Evolutionary conservation across 2,888 invertebrate genomes (phyloP), one percentile per base, ranked within the genome.

Genomic region (Blera fallax): DNA sequence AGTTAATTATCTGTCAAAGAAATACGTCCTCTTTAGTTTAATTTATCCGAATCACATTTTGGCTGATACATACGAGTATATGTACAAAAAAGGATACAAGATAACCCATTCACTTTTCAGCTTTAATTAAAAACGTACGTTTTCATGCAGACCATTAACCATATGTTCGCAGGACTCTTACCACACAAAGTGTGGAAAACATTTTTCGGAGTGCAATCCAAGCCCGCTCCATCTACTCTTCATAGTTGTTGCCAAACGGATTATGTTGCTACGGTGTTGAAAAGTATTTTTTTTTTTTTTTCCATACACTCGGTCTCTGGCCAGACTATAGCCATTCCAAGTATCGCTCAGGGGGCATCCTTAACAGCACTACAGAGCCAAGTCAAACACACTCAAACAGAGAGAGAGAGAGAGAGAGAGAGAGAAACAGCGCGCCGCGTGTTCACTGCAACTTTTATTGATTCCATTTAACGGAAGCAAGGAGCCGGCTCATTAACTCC

Each of bases 401-500:
- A 50, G 21, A 6, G 50, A 14, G 5, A 43, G 18, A 16, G 48
- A 29, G 45, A 43, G 69, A 27, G 32, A 60, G 11, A 32, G 8
- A 14, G 27, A n/a, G 16, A 43, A 27, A 18, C 1, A 34, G 21
- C 16, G 32, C n/a, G 14, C 5, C 5, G 4, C 11, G 27, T 21
- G 27, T 56, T 62, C 62, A 56, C 18, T 79, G 58, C 27, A 67
- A 80, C 52, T 74, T 74, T 67, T 78, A 84, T 80, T 76, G 84
- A 84, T 84, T 84, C 52, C 64, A 74, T 80, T 76, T 58, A 74
- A 74, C 58, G 74, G 70, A 73, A 67, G 54, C 56, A 83, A 83
- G 79, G 64, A 83, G 67, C 37, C 64, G 80, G 64, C 74, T 80
- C 80, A 84, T 84, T 84, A 80, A 84, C 69, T 76, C 58, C 58